Conservation (phyloP, 2,797 vertebrate genomes). For the Schizopygopsis pylzovi region DNA sequence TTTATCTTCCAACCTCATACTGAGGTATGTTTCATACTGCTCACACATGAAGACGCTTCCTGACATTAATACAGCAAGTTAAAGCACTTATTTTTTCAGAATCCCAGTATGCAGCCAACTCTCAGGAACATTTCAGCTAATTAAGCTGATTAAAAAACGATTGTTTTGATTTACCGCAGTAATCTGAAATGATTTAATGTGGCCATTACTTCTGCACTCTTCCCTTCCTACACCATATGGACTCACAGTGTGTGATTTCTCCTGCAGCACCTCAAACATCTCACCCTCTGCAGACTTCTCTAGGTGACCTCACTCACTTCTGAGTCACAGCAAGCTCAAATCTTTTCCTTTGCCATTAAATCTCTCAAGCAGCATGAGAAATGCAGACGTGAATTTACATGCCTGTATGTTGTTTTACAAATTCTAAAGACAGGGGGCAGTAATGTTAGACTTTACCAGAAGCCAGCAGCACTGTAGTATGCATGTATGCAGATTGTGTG, state of each 20-base stretch:
- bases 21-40: background rate
- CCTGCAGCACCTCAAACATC: conserved; percentile 32
- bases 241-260: conserved; percentile 47
- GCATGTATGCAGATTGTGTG: background rate
- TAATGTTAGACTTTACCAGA: background rate
- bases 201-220: conserved; percentile 25
- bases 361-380: background rate
- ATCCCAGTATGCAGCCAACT: background rate
- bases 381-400: background rate
- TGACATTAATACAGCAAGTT: conserved; percentile 12
- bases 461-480: background rate
- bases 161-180: conserved; percentile 37
- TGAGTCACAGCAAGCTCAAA: background rate
- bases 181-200: conserved; percentile 38
- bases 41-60: background rate
- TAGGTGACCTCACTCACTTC: conserved; percentile 24
- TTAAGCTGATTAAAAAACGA: conserved; percentile 25
- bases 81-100: background rate
- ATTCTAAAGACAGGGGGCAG: background rate
- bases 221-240: conserved; percentile 44
- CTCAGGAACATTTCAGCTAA: conserved; percentile 19
- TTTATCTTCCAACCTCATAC: background rate
- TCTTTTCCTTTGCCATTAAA: background rate
- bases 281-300: conserved; percentile 14
- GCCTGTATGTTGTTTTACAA: background rate